A percentile compares a stretch with the other conserved stretches of the same genome.
These are phyloP conservation scores for Tenrec ecaudatus DNA, from an alignment of 2,113 vertebrate species.

Conservation along the genomic window DNA sequence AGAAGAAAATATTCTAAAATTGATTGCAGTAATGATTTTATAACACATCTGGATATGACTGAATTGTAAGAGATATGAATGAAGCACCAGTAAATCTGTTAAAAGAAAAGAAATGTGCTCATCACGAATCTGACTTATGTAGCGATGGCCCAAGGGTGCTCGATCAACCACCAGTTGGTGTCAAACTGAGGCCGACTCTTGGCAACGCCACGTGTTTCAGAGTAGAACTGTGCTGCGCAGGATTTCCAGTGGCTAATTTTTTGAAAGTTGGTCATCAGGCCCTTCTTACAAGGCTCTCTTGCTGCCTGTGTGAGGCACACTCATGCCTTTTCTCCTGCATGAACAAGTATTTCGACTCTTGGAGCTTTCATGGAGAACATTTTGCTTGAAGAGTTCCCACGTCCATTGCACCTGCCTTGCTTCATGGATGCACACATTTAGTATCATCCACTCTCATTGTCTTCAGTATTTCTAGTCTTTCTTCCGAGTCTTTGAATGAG, in stretches of 20 bases:
- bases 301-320: not conserved
- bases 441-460: not conserved
- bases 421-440: not conserved
- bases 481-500: not conserved
- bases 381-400: not conserved
- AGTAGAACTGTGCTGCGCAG: not conserved
- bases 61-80: no score
- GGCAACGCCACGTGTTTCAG: not conserved
- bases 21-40: no score
- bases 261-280: not conserved
- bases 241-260: not conserved
- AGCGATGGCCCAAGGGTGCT: no score
- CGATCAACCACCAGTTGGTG: not conserved
- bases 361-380: not conserved
- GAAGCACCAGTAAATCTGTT: no score
- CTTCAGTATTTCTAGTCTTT: not conserved
- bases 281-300: not conserved
- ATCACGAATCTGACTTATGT: no score
- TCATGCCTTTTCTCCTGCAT: not conserved
- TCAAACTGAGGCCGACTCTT: not conserved
- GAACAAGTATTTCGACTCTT: not conserved
- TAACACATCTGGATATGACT: no score
- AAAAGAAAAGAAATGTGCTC: no score
- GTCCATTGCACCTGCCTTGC: not conserved
- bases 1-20: no score